Evolutionary conservation across 2,888 invertebrate species (phyloP).

Genomic region (Camptogramma bilineatum): DNA sequence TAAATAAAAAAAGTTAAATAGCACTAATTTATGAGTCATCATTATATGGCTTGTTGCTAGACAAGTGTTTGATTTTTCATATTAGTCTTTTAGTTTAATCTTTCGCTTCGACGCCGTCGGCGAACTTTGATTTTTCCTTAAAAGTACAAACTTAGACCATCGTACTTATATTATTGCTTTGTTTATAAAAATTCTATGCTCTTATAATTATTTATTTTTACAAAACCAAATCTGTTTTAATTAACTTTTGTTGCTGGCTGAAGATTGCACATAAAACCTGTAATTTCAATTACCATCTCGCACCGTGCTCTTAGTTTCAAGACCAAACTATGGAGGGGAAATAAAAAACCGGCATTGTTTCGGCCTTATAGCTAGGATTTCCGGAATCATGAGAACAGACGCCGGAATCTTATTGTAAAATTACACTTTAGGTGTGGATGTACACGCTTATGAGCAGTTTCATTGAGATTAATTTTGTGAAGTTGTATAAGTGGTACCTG

Average conservation of each 20-base stretch:
- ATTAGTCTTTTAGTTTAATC: no score
- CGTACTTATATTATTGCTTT: no score
- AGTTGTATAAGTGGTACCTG: neutral
- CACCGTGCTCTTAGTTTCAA: slow-evolving; percentile 22
- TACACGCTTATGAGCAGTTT: slow-evolving; percentile 8
- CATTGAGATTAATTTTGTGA: slow-evolving; percentile 16
- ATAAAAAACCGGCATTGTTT: slow-evolving; percentile 38
- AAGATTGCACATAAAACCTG: neutral
- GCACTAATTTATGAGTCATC: no score
- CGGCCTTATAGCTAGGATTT: slow-evolving; percentile 45
- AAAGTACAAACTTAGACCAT: no score
- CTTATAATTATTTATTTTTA: no score
- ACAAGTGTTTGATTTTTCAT: no score
- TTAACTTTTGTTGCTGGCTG: neutral
- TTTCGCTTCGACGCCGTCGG: no score
- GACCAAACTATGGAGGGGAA: slow-evolving; percentile 33
- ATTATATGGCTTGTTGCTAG: no score
- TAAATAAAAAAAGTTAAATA: no score
- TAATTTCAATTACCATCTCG: slow-evolving; percentile 3
- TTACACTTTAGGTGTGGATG: slow-evolving; percentile 25
- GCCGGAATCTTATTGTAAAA: slow-evolving; percentile 40
- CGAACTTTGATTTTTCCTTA: no score
- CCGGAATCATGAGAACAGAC: slow-evolving; percentile 44
- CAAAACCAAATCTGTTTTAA: no score
- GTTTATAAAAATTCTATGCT: no score